Base-by-base conservation (phyloP, 1,140 invertebrate genomes). In the Alviniconcha marisindica region DNA sequence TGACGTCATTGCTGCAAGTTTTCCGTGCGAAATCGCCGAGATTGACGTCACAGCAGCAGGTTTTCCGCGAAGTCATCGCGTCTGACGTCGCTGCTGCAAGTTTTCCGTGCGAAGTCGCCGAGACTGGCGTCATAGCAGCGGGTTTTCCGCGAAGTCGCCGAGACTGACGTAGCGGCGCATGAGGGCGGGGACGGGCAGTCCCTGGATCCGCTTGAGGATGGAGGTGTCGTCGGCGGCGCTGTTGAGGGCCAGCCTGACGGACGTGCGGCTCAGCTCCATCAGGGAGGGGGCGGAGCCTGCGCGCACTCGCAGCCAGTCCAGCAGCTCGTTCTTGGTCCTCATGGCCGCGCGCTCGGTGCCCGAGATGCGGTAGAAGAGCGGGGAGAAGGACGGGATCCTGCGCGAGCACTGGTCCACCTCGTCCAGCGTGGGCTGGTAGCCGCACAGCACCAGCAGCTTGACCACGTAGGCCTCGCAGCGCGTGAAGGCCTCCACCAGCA, bases 401-500 rank as follows among this genome's bases (percentile, higher is more conserved):
- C 86, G 81, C 18, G 89, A 87, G 80, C 90, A 91, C 77, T 85
- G 87, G 36, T 91, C 87, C 14, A 91, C 86, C 69, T 92, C 91
- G 15, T 91, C 90, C 73, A 84, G 85, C 7, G 84, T 89, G 2
- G 89, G 84, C 54, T 86, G 76, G 80, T 91, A 92, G 3, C 91
- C 91, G 63, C 88, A 87, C 44, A 86, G 56, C 4, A 92, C 87
- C 38, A 90, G 78, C 12, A 92, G 79, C 81, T 89, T 90, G 0
- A 89, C 88, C 31, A 91, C 85, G 82, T 85, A 85, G 1, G 88
- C 83, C 56, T 92, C 91, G 84, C 91, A 91, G 79, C 88, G 84
- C 38, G 89, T 82, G 66, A 92, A 92, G 14, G 89, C 87, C n/a
- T 91, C 89, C 7, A 91, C 90, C 15, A 92, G 86, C 31, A 91